Base-by-base conservation (phyloP, 2,113 vertebrate species). In the Corvus cornix region DNA sequence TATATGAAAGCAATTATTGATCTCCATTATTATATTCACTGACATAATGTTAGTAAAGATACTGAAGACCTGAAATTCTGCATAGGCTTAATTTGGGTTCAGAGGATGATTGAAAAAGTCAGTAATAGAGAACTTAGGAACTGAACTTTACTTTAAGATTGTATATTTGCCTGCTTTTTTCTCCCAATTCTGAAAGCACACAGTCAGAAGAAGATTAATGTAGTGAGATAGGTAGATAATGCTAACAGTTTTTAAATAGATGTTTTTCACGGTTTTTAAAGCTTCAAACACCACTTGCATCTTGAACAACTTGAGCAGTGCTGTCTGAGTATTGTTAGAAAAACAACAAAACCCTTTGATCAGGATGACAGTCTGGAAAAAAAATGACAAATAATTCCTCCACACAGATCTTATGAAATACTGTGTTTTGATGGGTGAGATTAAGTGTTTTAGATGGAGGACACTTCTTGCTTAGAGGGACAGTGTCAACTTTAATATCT, bases 391-490 rank as follows among this genome's bases (percentile, higher is more conserved):
- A 91, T 79, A 84, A 66, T 76, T 94, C 63, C 33, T 81, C 43
- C 52, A 49, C 27, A 43, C 19, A 69, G 37, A 81, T 48, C 84
- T 91, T 89, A 90, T 96, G 70, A 90, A 87, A 85, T 91, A 76
- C 70, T 89, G 5, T 73, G 80, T 78, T 87, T 90, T 97, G 96
- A 96, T 88, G 78, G 79, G 48, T 94, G 67, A 91, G 60, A 87
- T 72, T 77, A 90, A 78, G 84, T 93, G 12, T 52, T 93, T 95
- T 79, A 92, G 85, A 96, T 87, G 87, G 56, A 96, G 95, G 76
- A 92, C 83, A 76, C 18, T 72, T 96, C 66, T 95, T 96, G 96
- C 96, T 96, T 94, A 83, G 88, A 96, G 96, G 94, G 93, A 96
- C 93, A 89, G 13, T 89, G 74, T 89, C 78, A 96, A 85, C n/a